Evolutionary conservation across 2,113 vertebrate species (phyloP).

Genomic region (Butorides virescens): DNA sequence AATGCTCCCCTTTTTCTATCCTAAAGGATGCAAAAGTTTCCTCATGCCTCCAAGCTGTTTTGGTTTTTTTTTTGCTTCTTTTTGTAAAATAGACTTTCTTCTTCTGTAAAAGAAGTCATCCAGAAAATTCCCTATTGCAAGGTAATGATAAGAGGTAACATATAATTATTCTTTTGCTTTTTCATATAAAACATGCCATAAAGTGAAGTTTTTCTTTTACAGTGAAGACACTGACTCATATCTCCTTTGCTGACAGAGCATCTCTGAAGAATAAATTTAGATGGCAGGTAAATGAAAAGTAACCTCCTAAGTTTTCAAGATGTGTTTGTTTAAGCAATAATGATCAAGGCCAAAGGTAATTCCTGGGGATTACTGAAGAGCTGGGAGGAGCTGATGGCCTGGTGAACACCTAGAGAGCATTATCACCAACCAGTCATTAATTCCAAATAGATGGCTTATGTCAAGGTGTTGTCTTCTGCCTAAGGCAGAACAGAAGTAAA

Average conservation of each 20-base stretch:
- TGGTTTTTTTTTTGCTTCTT: background rate
- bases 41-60: background rate
- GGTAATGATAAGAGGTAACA: conserved; percentile 9
- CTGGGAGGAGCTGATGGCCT: background rate
- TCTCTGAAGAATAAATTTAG: conserved; percentile 51
- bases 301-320: conserved; percentile 31
- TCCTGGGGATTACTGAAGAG: conserved; percentile 48
- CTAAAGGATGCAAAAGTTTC: background rate
- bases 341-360: conserved; percentile 33
- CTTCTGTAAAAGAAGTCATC: background rate
- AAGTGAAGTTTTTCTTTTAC: background rate
- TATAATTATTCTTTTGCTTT: conserved; percentile 50
- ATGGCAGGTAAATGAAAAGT: conserved; percentile 54
- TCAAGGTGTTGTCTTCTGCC: background rate
- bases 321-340: conserved; percentile 58
- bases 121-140: conserved; percentile 1
- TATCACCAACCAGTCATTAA: conserved; percentile 27
- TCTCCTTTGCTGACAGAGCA: conserved; percentile 38
- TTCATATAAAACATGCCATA: background rate
- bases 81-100: background rate
- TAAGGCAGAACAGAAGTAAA: background rate
- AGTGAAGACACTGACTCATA: conserved; percentile 14
- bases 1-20: background rate
- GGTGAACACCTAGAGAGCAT: conserved; percentile 1
- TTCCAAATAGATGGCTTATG: background rate